Evolutionary conservation across 2,797 vertebrate genomes (phyloP).

Genomic region (Poeciliopsis turneri): DNA sequence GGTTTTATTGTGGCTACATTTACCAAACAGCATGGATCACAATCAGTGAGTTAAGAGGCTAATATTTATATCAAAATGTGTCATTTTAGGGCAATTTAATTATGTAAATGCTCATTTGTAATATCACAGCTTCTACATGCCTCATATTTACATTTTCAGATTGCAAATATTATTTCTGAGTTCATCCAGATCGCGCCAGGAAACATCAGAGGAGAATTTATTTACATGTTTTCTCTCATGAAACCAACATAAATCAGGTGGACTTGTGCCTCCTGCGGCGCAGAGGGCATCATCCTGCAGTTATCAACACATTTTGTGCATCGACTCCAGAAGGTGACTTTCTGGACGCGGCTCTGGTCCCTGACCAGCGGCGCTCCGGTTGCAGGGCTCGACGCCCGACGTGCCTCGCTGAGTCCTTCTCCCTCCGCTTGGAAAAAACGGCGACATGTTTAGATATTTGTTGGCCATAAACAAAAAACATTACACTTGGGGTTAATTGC

Average conservation of each 20-base stretch:
- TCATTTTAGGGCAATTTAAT: neutral
- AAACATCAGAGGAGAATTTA: neutral
- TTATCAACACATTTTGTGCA: conserved; percentile 4
- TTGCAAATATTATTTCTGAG: neutral
- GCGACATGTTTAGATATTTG: conserved; percentile 6
- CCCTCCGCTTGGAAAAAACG: conserved; percentile 4
- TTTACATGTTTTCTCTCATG: neutral
- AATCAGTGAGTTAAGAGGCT: too few species aligned
- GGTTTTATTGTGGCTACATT: too few species aligned
- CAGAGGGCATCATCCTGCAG: neutral
- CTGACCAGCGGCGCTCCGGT: conserved; percentile 13
- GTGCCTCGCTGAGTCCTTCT: conserved; percentile 37
- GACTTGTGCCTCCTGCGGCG: neutral
- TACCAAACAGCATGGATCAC: too few species aligned
- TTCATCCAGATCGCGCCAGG: neutral
- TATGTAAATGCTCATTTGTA: neutral
- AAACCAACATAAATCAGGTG: neutral
- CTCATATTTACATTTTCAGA: neutral
- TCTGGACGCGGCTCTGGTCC: conserved; percentile 8
- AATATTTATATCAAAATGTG: too few species aligned
- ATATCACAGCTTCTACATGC: neutral
- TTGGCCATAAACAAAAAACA: conserved; percentile 17
- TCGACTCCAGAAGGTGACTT: conserved; percentile 29
- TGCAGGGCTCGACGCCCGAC: conserved; percentile 25
- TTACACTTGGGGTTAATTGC: conserved; percentile 39